Evolutionary conservation across 2,797 vertebrate genomes (phyloP), one percentile per base, ranked within the genome.

Genomic region (Semaprochilodus insignis): DNA sequence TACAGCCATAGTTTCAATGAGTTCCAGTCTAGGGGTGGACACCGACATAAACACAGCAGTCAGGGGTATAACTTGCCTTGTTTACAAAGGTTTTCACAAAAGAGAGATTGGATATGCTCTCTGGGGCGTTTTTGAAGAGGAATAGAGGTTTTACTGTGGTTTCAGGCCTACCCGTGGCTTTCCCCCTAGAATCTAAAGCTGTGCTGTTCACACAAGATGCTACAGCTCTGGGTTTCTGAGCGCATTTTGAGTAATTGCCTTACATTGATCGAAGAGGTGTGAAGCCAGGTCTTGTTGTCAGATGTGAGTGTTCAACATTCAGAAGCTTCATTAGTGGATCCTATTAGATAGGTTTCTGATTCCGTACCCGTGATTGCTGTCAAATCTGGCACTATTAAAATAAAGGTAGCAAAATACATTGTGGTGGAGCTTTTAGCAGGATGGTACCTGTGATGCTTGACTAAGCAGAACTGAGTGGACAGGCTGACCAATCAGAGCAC

Each of bases 1-100:
- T n/a, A n/a, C n/a, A n/a, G n/a, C n/a, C n/a, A 70, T 13, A 48
- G 67, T 25, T 51, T 25, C 40, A 17, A 7, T 69, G 31, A 40
- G 34, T 69, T 19, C 36, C 10, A n/a, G 67, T 4, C 10, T n/a
- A 48, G 40, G 48, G 69, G 44, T 48, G 23, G 44, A 52, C 40
- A 31, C 2, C 21, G 19, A 31, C 65, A 66, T 36, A 36, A 34
- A 66, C 34, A 36, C 25, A 66, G 65, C 21, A 40, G 66, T 69
- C 36, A n/a, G 21, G 40, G 67, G 19, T 63, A 16, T 23, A 70
- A 21, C 4, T 52, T 51, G 21, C 44, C 44, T 51, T 72, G 48
- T 72, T 72, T 52, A 72, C 69, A 27, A 72, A 27, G 48, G 44
- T 72, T 72, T 14, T 51, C 48, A 52, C 69, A 25, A 72, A 72